These are phyloP conservation scores for Andrena fulva DNA, from an alignment of 2,888 invertebrate species.

Conservation along the genomic window DNA sequence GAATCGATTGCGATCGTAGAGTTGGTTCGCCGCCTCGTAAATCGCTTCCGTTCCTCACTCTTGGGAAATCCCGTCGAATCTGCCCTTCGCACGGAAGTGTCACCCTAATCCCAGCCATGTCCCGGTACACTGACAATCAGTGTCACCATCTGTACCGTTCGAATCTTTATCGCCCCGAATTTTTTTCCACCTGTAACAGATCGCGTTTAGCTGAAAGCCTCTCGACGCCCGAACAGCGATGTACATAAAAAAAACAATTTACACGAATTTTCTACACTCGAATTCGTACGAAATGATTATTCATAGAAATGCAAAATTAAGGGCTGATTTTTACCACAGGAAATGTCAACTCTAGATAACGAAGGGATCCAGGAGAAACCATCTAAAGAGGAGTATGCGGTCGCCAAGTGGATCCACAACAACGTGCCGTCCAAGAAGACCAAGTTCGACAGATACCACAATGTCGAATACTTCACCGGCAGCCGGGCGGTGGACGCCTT, in stretches of 20 bases:
- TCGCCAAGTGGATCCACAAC: slow-evolving; percentile 97
- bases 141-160: slow-evolving; percentile 30
- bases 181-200: background rate
- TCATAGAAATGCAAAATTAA: background rate
- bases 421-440: slow-evolving; percentile 98
- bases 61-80: background rate
- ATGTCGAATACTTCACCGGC: slow-evolving; percentile 98
- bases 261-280: background rate
- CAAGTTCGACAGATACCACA: slow-evolving; percentile 95
- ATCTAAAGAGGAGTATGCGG: slow-evolving; percentile 95
- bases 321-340: slow-evolving; percentile 77
- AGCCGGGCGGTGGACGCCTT: slow-evolving; percentile 96
- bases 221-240: no score
- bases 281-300: background rate
- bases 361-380: slow-evolving; percentile 89
- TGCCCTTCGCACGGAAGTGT: background rate
- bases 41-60: background rate
- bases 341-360: slow-evolving; percentile 84
- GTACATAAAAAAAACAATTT: background rate
- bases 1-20: slow-evolving; percentile 19
- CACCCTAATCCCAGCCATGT: background rate
- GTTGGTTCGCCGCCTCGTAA: background rate
- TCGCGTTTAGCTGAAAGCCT: background rate
- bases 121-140: slow-evolving; percentile 10
- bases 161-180: background rate